These are phyloP conservation scores for Chelonia mydas DNA, from an alignment of 2,797 vertebrate species.

Conservation along the genomic window DNA sequence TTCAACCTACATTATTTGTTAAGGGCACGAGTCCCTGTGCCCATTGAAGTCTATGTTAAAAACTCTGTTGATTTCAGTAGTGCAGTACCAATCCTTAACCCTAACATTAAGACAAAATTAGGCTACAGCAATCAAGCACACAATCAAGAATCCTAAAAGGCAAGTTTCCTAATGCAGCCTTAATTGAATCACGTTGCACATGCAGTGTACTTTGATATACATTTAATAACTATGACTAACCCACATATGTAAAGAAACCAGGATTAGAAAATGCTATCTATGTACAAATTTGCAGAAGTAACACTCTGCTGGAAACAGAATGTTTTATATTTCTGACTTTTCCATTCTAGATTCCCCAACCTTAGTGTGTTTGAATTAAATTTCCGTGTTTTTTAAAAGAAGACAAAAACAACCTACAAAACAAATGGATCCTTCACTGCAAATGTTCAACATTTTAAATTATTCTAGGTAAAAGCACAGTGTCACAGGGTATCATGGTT, in stretches of 20 bases:
- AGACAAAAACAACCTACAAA: not conserved
- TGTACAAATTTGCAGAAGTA: not conserved
- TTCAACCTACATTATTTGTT: not conserved
- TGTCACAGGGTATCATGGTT: no score
- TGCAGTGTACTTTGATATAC: not conserved
- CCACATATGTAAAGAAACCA: not conserved
- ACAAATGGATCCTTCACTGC: not conserved
- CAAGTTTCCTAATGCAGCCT: not conserved
- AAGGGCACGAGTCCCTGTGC: not conserved
- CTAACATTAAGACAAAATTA: not conserved
- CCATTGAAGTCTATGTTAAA: not conserved
- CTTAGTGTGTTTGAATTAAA: not conserved
- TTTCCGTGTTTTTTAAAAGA: not conserved
- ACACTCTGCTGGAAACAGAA: not conserved
- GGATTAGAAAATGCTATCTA: not conserved
- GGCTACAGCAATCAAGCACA: not conserved
- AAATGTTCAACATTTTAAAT: not conserved
- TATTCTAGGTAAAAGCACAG: not conserved
- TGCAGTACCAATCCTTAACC: not conserved
- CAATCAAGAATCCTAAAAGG: not conserved
- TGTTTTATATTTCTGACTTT: conserved; percentile 5
- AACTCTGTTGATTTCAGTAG: not conserved
- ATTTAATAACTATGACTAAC: not conserved
- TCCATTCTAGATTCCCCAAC: not conserved
- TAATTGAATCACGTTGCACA: not conserved